These are phyloP conservation scores for Bombycilla garrulus DNA, from an alignment of 2,113 vertebrate genomes.

Conservation along the genomic window DNA sequence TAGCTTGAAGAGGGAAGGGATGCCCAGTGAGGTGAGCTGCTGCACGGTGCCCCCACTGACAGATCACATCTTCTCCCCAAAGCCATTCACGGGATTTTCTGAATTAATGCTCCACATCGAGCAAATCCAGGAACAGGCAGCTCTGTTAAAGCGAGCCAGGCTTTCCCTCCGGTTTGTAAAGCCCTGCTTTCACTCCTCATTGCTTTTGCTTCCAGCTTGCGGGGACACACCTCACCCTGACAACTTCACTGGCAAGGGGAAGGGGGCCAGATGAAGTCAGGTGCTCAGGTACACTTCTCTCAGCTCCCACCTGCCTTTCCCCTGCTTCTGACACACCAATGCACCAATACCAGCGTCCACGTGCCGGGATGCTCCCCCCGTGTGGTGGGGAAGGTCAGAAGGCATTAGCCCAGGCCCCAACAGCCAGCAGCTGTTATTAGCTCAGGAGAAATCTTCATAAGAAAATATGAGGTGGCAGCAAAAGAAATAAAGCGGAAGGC, in stretches of 20 bases:
- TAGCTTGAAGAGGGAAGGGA: not conserved
- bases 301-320: not conserved
- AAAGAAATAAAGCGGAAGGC: not conserved
- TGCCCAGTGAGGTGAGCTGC: not conserved
- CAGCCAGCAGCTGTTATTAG: not conserved
- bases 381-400: fast-evolving
- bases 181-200: not conserved
- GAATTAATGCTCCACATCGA: not conserved
- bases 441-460: not conserved
- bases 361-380: fast-evolving
- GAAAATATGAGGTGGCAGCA: not conserved
- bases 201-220: not conserved
- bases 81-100: not conserved
- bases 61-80: not conserved
- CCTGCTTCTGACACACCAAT: not conserved
- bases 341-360: fast-evolving
- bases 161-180: not conserved
- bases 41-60: not conserved
- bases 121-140: not conserved
- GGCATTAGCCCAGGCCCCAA: not conserved
- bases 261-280: not conserved
- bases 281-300: not conserved
- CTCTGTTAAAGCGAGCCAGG: not conserved
- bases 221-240: not conserved
- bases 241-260: not conserved